These are phyloP conservation scores for Tetramorium parvispinum DNA, from an alignment of 1,140 invertebrate species.

Conservation along the genomic window DNA sequence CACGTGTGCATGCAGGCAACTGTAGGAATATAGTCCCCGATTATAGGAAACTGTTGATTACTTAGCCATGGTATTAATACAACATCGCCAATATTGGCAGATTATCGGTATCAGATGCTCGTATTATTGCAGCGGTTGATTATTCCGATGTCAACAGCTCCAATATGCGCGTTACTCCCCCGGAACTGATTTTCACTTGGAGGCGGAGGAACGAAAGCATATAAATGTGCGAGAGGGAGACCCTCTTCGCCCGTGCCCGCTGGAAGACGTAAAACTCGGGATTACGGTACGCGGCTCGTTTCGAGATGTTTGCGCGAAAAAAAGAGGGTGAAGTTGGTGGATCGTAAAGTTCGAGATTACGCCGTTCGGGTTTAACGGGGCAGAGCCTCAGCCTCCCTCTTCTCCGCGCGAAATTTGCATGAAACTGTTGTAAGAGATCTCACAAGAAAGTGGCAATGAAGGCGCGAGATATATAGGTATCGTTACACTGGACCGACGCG, in stretches of 20 bases:
- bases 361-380: slow-evolving; percentile 58
- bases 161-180: slow-evolving; percentile 8
- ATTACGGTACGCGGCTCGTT: slow-evolving; percentile 58
- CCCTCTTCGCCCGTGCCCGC: neutral
- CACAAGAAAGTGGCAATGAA: slow-evolving; percentile 57
- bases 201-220: neutral
- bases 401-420: slow-evolving; percentile 56
- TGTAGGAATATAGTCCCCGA: slow-evolving; percentile 17
- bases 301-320: slow-evolving; percentile 52
- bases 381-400: neutral
- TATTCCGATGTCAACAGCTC: slow-evolving; percentile 46
- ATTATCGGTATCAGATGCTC: slow-evolving; percentile 61
- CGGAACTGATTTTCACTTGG: slow-evolving; percentile 19
- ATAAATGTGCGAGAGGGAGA: slow-evolving; percentile 11
- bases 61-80: slow-evolving; percentile 47
- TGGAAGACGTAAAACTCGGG: slow-evolving; percentile 53
- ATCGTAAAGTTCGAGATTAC: slow-evolving; percentile 66
- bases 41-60: slow-evolving; percentile 51
- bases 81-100: slow-evolving; percentile 47
- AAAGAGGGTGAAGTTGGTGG: slow-evolving; percentile 52
- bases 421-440: slow-evolving; percentile 58
- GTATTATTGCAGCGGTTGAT: slow-evolving; percentile 60
- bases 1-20: slow-evolving; percentile 19
- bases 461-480: slow-evolving; percentile 53
- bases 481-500: slow-evolving; percentile 50